Base-by-base conservation (phyloP, 2,888 invertebrate genomes). In the Marronus borbonicus region DNA sequence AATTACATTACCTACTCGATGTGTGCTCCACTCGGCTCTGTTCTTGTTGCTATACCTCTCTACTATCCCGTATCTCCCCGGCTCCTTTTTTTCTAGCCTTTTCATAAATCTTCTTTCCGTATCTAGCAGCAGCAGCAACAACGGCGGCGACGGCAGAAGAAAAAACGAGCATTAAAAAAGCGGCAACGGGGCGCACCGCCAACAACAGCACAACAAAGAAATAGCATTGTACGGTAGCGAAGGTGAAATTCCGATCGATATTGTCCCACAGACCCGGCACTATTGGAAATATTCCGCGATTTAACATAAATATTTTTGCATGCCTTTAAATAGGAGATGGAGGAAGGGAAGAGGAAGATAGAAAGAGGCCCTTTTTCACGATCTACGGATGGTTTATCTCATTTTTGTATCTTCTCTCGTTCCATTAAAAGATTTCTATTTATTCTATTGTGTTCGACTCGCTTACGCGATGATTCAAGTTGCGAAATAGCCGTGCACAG, bases 1-100 rank as follows among this genome's bases (percentile, higher is more conserved):
- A 81, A 82, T 81, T 81, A 78, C 81, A 81, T 82, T 81, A 81
- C 31, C 31, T 31, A 31, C 78, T 80, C 75, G 68, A 20, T 50
- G 50, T 68, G 24, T 50, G 68, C 49, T 28, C 55, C 20, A 20
- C 55, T 55, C 20, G 8, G 10, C 20, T 17, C n/a, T 20, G 17
- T 20, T 55, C 24, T n/a, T 17, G 52, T 3, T 52, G 52, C 55
- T 20, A 12, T 44, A 12, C 10, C 44, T 44, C 44, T 44, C 44
- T 8, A 44, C 12, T 44, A 8, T 44, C 44, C n/a, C 55, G 20
- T 17, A 55, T 24, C 55, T 5, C 20, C 20, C 49, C 7, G 20
- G 49, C 77, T 76, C 76, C 75, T 80, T 81, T 82, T 31, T 80
- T 77, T 60, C 39, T 50, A 49, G 14, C 60, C 49, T 74, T 74